phyloP scores from a whole-genome alignment of 1,140 invertebrate species.

The Pseudachorutes palmiensis region DNA sequence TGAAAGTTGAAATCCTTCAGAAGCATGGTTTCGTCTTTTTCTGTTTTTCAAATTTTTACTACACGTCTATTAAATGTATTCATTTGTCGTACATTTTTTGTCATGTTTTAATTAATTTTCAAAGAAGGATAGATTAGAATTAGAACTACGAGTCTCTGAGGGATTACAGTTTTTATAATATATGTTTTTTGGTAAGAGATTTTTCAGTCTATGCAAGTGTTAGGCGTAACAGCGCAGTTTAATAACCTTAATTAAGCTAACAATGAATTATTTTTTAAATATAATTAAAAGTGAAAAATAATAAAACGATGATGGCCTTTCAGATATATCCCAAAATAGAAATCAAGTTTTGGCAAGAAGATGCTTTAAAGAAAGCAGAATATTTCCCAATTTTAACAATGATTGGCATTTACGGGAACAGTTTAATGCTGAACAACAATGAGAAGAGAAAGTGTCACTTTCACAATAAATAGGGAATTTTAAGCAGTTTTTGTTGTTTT shows the following conservation, averaged over 20 bases:
- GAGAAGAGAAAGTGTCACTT: background rate
- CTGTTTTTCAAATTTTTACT: too few species aligned
- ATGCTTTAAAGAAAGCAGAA: background rate
- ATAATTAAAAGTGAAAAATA: background rate
- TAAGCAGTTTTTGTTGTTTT: too few species aligned
- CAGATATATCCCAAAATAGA: background rate
- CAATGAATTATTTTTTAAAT: background rate
- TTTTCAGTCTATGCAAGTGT: background rate
- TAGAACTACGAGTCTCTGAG: background rate
- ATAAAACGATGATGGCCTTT: background rate
- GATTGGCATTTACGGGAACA: background rate
- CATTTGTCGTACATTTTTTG: too few species aligned
- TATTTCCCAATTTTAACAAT: background rate
- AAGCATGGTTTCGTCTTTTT: too few species aligned
- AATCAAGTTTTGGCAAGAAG: background rate
- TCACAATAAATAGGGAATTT: background rate
- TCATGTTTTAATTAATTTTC: too few species aligned
- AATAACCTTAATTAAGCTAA: background rate
- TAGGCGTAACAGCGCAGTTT: background rate
- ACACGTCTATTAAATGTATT: too few species aligned
- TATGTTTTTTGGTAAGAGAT: background rate
- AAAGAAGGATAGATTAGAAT: too few species aligned
- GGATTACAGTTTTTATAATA: background rate
- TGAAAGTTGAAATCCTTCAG: too few species aligned
- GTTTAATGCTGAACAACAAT: background rate